Base-by-base conservation (phyloP, 2,888 invertebrate species). In the Pteria penguin region DNA sequence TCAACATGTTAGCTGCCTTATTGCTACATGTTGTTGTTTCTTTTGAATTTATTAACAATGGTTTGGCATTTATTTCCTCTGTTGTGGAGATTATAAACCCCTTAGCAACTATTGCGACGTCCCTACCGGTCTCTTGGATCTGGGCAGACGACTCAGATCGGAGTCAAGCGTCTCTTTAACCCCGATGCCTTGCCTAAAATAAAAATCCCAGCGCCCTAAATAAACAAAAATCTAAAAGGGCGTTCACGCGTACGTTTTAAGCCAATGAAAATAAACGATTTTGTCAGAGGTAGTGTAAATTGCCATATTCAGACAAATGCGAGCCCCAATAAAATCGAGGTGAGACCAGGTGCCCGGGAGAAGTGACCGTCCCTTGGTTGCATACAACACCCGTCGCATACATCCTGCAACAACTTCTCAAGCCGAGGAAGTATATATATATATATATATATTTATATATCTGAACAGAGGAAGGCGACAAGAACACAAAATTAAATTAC, bases 1-100 rank as follows among this genome's bases (percentile, higher is more conserved):
- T 67, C n/a, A 55, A 55, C 29, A 67, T 67, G 29, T 55, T 67
- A 31, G 67, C 67, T 55, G 67, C 55, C n/a, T 55, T 55, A 32
- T 66, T 66, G 66, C 52, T 66, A 4, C 18, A 31, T 63, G 26
- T 63, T 5, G 33, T 11, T 18, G 63, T 63, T 60, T 36, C 45
- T 45, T 45, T 45, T 8, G 45, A 45, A 45, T 1, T 45, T 8
- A 45, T 45, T 18, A 45, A 45, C 45, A 45, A 45, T 18, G 8
- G 8, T 45, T 45, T 45, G 8, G 45, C 45, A 45, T 45, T 18
- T 8, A 45, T 45, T 18, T 45, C 45, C 18, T 45, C 45, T 45
- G 18, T 45, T 8, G 45, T 45, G 11, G 45, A 45, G 8, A 45
- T 18, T 45, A 14, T 45, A 45, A 45, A 45, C 18, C 45, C 18